A percentile compares a stretch with the other conserved stretches of the same genome.
Conservation (phyloP, 2,888 invertebrate species). For the Eupeodes latifasciatus region DNA sequence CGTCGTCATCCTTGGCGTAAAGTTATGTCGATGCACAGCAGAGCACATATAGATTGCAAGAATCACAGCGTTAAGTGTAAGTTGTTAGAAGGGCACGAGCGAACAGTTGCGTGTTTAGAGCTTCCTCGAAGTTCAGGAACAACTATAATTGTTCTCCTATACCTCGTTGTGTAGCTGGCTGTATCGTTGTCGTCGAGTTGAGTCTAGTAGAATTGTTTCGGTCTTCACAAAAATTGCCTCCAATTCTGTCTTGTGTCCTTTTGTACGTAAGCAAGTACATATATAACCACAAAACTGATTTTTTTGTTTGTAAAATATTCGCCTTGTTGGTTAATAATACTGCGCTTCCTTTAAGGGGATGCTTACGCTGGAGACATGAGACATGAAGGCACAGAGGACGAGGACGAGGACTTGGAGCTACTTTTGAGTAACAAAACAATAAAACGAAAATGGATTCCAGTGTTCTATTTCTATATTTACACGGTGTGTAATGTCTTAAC, state of each 20-base stretch:
- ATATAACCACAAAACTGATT: constrained; percentile 47
- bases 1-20: constrained; percentile 32
- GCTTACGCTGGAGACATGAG: neutral
- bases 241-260: neutral
- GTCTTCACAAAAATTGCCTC: constrained; percentile 42
- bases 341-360: constrained; percentile 26
- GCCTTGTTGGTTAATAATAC: constrained; percentile 59
- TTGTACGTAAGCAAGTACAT: neutral
- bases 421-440: constrained; percentile 46
- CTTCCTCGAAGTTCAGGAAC: constrained; percentile 71
- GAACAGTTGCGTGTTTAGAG: constrained; percentile 50
- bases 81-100: constrained; percentile 17
- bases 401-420: neutral
- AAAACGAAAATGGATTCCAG: constrained; percentile 54
- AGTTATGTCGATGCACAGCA: constrained; percentile 6
- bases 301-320: constrained; percentile 51
- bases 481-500: constrained; percentile 62
- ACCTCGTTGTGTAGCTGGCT: neutral
- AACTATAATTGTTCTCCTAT: constrained; percentile 63
- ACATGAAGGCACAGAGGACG: too few species aligned
- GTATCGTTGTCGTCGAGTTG: constrained; percentile 5
- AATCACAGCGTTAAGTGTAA: constrained; percentile 32
- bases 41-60: neutral
- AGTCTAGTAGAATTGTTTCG: neutral
- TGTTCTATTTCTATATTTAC: constrained; percentile 61